Conservation (phyloP, 2,797 vertebrate species). For the Alauda arvensis region DNA sequence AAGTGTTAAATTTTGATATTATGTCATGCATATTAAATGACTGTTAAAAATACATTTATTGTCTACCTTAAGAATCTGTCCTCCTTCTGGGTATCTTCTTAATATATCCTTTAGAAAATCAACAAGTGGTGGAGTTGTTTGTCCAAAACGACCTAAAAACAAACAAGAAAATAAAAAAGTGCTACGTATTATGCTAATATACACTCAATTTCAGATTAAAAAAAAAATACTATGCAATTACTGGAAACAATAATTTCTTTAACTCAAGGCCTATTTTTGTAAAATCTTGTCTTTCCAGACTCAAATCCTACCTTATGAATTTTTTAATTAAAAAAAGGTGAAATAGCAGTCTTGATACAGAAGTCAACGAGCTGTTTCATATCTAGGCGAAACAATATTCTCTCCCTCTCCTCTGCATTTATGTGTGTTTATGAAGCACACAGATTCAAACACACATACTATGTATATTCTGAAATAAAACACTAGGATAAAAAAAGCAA, state of each 20-base stretch:
- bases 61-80: constrained; percentile 96
- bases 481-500: not conserved
- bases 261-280: not conserved
- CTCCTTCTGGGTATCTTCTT: constrained; percentile 95
- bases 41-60: not conserved
- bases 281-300: not conserved
- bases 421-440: not conserved
- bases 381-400: not conserved
- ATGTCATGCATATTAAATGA: not conserved
- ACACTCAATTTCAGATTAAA: not conserved
- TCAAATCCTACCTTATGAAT: not conserved
- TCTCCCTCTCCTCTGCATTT: not conserved
- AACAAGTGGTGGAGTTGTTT: constrained; percentile 95
- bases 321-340: not conserved
- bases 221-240: not conserved
- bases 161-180: not conserved
- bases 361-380: not conserved
- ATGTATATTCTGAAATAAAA: not conserved
- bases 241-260: not conserved
- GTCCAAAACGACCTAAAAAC: constrained; percentile 91
- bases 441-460: not conserved
- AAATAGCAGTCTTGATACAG: not conserved
- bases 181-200: not conserved
- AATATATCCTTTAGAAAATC: constrained; percentile 98
- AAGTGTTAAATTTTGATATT: not conserved